phyloP scores from a whole-genome alignment of 2,113 vertebrate species.

The Pithys albifrons region DNA sequence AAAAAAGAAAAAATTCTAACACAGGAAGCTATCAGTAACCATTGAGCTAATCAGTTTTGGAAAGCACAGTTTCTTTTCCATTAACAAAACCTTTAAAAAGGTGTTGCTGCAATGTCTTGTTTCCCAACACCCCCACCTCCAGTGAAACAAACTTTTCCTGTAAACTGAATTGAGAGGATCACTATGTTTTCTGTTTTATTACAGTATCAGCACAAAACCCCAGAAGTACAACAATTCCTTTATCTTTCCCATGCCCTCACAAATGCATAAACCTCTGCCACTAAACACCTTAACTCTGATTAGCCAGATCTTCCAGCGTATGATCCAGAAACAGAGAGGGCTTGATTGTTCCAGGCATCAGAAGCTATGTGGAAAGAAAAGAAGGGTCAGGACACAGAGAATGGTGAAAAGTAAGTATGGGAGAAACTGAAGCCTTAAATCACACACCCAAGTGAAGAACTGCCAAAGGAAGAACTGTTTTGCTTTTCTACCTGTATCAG shows the following conservation, averaged over 20 bases:
- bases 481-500: not conserved
- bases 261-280: not conserved
- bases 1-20: not conserved
- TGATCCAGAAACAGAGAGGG: not conserved
- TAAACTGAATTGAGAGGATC: not conserved
- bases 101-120: not conserved
- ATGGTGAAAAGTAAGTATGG: not conserved
- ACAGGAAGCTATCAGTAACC: not conserved
- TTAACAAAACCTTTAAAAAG: not conserved
- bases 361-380: not conserved
- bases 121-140: not conserved
- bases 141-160: not conserved
- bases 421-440: not conserved
- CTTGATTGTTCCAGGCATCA: not conserved
- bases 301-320: not conserved
- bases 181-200: not conserved
- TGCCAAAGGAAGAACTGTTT: not conserved
- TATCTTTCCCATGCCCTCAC: not conserved
- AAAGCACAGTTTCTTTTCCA: not conserved
- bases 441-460: not conserved
- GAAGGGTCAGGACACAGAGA: not conserved
- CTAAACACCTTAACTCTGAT: not conserved
- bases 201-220: not conserved
- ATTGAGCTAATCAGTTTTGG: not conserved
- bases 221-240: not conserved